phyloP scores from a whole-genome alignment of 2,888 invertebrate species.

The Serrognathus titanus region DNA sequence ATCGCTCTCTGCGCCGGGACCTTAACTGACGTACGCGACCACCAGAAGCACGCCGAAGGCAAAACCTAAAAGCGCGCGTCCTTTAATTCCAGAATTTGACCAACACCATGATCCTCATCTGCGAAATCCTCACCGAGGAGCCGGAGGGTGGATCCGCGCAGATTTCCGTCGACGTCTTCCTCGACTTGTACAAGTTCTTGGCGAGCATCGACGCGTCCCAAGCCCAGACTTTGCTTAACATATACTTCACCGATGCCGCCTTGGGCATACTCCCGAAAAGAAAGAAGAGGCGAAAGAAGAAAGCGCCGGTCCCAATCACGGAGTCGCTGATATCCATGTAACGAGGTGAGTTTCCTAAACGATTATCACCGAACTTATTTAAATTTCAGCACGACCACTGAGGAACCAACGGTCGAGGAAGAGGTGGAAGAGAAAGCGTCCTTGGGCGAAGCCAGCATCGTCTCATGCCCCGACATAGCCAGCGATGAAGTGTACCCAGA shows the following conservation, averaged over 20 bases:
- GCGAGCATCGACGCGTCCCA: slow-evolving; percentile 57
- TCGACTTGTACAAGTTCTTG: slow-evolving; percentile 57
- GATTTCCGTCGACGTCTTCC: slow-evolving; percentile 63
- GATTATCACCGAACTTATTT: neutral
- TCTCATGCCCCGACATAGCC: slow-evolving; percentile 27
- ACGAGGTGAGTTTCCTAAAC: too few relatives aligned
- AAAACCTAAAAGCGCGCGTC: neutral
- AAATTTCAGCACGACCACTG: neutral
- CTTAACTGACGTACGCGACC: slow-evolving; percentile 57
- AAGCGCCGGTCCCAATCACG: neutral
- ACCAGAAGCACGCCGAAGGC: neutral
- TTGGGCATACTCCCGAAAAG: slow-evolving; percentile 31
- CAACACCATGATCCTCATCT: slow-evolving; percentile 75
- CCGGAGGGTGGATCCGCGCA: slow-evolving; percentile 80
- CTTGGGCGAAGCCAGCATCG: slow-evolving; percentile 18
- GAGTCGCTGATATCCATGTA: slow-evolving; percentile 11
- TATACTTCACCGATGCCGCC: slow-evolving; percentile 41
- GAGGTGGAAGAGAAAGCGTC: slow-evolving; percentile 11
- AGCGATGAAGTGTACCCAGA: slow-evolving; percentile 18
- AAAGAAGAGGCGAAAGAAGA: slow-evolving; percentile 6
- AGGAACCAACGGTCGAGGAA: slow-evolving; percentile 5
- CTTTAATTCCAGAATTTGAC: slow-evolving; percentile 58
- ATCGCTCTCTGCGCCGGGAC: slow-evolving; percentile 70
- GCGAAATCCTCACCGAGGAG: slow-evolving; percentile 78
- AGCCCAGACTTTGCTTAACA: slow-evolving; percentile 38